Evolutionary conservation across 2,888 invertebrate genomes (phyloP).

Genomic region (Frankliniella intonsa): DNA sequence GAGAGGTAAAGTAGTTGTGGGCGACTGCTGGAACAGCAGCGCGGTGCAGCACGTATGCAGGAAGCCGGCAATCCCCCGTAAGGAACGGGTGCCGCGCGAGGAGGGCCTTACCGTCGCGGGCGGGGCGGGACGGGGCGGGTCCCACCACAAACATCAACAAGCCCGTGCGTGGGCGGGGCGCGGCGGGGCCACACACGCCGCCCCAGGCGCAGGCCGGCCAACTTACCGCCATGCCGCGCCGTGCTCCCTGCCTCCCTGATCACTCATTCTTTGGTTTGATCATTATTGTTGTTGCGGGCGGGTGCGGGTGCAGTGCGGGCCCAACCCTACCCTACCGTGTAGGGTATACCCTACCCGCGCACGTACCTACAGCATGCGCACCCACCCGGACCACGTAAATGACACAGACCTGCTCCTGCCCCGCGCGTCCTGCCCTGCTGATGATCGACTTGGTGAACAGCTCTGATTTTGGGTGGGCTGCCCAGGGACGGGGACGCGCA

Average conservation of each 20-base stretch:
- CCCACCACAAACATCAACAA: neutral
- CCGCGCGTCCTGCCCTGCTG: too few species aligned
- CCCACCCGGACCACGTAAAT: too few species aligned
- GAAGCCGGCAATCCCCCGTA: neutral
- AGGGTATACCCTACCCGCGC: neutral
- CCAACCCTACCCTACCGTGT: neutral
- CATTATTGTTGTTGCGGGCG: neutral
- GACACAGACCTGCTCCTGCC: too few species aligned
- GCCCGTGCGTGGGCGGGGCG: neutral
- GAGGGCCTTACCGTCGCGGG: neutral
- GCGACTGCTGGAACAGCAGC: too few species aligned
- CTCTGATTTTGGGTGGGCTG: too few species aligned
- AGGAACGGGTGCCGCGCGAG: neutral
- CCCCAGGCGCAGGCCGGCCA: neutral
- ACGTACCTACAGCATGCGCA: neutral
- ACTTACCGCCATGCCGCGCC: too few species aligned
- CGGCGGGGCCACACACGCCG: constrained; percentile 4
- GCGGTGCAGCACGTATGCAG: neutral
- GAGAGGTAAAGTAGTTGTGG: too few species aligned
- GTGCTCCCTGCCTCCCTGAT: too few species aligned
- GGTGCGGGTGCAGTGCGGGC: too few species aligned
- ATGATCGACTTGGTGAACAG: too few species aligned
- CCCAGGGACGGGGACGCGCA: too few species aligned
- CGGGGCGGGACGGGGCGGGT: neutral
- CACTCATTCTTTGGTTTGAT: neutral